Conservation (phyloP, 2,113 vertebrate genomes). For the Mastomys coucha region DNA sequence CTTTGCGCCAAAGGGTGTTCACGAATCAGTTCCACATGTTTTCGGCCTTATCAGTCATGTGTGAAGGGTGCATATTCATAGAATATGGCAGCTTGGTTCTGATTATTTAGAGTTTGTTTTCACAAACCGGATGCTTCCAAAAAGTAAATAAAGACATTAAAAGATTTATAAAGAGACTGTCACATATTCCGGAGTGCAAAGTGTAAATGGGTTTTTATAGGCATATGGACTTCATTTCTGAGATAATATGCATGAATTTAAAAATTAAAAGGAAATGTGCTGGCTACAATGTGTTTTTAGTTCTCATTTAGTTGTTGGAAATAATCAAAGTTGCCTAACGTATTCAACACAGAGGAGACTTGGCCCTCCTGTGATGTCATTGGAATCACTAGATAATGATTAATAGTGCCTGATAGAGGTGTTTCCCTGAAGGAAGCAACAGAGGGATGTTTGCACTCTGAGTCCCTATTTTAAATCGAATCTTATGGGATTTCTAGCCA, state of each 20-base stretch:
- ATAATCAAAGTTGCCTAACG: constrained; percentile 53
- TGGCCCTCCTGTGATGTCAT: not conserved
- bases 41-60: constrained; percentile 10
- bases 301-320: constrained; percentile 65
- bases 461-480: constrained; percentile 55
- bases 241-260: constrained; percentile 71
- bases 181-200: constrained; percentile 68
- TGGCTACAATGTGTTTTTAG: constrained; percentile 68
- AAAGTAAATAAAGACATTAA: constrained; percentile 77
- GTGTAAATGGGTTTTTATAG: constrained; percentile 80
- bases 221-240: constrained; percentile 69
- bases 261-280: constrained; percentile 72
- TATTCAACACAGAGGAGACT: constrained; percentile 9
- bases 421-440: constrained; percentile 13
- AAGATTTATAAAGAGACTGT: constrained; percentile 56
- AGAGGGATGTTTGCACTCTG: not conserved
- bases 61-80: constrained; percentile 12
- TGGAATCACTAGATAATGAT: constrained; percentile 16
- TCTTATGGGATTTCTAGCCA: not conserved
- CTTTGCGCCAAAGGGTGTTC: not conserved
- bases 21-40: not conserved
- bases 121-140: constrained; percentile 62
- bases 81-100: constrained; percentile 63
- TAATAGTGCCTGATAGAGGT: not conserved
- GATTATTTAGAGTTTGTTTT: constrained; percentile 64